phyloP scores from a whole-genome alignment of 2,888 invertebrate genomes.

The Lithophane leautieri region DNA sequence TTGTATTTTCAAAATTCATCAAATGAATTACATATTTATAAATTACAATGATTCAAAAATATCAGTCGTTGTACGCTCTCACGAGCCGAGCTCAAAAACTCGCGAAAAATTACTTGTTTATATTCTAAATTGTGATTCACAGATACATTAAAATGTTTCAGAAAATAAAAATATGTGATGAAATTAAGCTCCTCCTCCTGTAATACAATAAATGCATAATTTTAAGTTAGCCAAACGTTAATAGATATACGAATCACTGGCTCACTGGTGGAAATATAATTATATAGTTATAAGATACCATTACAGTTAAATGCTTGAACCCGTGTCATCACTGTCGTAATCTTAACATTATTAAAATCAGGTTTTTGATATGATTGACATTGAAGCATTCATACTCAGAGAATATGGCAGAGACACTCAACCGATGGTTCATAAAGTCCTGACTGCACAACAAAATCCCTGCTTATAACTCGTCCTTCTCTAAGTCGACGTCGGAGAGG shows the following conservation, averaged over 20 bases:
- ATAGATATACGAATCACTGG: constrained; percentile 8
- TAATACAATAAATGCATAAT: constrained; percentile 13
- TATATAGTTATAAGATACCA: constrained; percentile 9
- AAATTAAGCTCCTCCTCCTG: constrained; percentile 21
- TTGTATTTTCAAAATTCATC: constrained; percentile 19
- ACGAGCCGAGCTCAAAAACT: constrained; percentile 13
- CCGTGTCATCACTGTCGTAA: constrained; percentile 21
- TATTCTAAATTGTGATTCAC: constrained; percentile 50
- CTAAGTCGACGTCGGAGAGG: constrained; percentile 96
- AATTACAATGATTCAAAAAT: constrained; percentile 46
- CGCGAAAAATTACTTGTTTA: constrained; percentile 16
- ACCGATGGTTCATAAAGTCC: constrained; percentile 44
- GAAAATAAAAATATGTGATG: constrained; percentile 58
- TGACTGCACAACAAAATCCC: constrained; percentile 5
- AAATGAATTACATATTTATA: constrained; percentile 22
- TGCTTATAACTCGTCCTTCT: constrained; percentile 93
- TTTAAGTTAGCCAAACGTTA: constrained; percentile 9
- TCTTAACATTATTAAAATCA: constrained; percentile 25
- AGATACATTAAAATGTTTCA: constrained; percentile 34
- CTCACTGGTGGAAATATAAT: constrained; percentile 39
- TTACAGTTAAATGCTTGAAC: constrained; percentile 49
- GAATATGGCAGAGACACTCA: constrained; percentile 48
- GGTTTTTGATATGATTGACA: constrained; percentile 55
- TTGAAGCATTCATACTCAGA: constrained; percentile 47
- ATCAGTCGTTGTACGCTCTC: constrained; percentile 54